Percentiles rank a stretch among this genome's conserved stretches.
Conservation (phyloP, 35 echinoderm and acorn worm species). For the Apostichopus japonicus region DNA sequence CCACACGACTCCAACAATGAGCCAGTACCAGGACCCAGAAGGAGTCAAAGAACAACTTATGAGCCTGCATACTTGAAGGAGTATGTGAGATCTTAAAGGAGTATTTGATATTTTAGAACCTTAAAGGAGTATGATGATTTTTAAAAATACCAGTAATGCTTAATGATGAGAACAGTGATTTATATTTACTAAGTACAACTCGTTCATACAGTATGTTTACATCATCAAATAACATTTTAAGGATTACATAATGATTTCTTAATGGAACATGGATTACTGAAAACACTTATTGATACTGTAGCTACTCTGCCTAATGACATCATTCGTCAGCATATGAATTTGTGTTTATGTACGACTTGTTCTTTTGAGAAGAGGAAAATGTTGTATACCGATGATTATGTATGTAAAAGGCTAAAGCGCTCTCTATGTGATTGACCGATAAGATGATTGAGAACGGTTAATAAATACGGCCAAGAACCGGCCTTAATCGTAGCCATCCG, state of each 20-base stretch:
- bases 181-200: too few species aligned
- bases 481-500: not conserved
- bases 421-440: too few species aligned
- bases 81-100: constrained; percentile 15
- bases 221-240: not conserved
- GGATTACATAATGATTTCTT: not conserved
- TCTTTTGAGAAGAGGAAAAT: constrained; percentile 1
- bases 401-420: too few species aligned
- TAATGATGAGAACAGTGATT: too few species aligned
- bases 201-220: not conserved
- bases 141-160: not conserved
- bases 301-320: not conserved
- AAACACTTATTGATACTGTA: not conserved
- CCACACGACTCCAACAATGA: not conserved
- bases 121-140: not conserved
- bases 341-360: not conserved
- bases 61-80: constrained; percentile 16
- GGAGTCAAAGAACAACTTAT: not conserved
- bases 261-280: not conserved
- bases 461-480: not conserved
- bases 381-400: not conserved
- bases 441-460: too few species aligned
- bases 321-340: not conserved
- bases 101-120: not conserved
- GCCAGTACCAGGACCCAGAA: not conserved